A percentile compares a stretch with the other conserved stretches of the same genome.
phyloP scores from a whole-genome alignment of 2,888 invertebrate species.

The Cataglyphis altisquamis region DNA sequence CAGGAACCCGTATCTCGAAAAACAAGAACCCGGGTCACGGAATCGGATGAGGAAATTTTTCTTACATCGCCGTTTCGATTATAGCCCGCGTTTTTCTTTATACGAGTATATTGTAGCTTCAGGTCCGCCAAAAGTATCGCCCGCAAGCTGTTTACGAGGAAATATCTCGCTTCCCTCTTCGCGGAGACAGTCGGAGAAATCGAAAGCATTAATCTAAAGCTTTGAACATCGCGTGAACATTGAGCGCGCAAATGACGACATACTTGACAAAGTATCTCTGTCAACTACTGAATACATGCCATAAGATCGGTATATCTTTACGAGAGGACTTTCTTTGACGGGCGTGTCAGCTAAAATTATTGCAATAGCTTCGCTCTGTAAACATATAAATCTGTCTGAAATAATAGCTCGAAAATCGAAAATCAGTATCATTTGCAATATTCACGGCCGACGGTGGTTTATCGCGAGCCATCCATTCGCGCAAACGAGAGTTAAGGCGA shows the following conservation, averaged over 20 bases:
- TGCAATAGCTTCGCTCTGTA: background rate
- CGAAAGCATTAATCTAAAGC: constrained; percentile 41
- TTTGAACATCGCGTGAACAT: constrained; percentile 26
- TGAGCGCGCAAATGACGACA: background rate
- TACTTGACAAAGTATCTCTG: constrained; percentile 31
- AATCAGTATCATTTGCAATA: constrained; percentile 38
- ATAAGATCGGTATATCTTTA: background rate
- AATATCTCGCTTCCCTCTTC: constrained; percentile 30
- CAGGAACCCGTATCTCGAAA: constrained; percentile 3
- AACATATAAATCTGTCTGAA: background rate
- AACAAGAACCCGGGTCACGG: constrained; percentile 22
- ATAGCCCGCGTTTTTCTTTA: background rate
- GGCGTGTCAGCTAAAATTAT: constrained; percentile 17
- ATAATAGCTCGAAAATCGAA: background rate
- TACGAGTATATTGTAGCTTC: background rate
- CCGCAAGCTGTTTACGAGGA: background rate
- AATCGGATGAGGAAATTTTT: background rate
- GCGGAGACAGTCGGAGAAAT: constrained; percentile 37
- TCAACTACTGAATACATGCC: background rate
- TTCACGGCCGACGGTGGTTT: constrained; percentile 5
- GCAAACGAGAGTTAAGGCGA: constrained; percentile 55
- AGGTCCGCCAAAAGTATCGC: background rate
- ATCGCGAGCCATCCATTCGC: constrained; percentile 52
- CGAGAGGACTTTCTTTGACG: background rate
- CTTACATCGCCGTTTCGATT: background rate